These are phyloP conservation scores for Sarcophaga rosellei DNA, from an alignment of 2,888 invertebrate species.

Conservation along the genomic window DNA sequence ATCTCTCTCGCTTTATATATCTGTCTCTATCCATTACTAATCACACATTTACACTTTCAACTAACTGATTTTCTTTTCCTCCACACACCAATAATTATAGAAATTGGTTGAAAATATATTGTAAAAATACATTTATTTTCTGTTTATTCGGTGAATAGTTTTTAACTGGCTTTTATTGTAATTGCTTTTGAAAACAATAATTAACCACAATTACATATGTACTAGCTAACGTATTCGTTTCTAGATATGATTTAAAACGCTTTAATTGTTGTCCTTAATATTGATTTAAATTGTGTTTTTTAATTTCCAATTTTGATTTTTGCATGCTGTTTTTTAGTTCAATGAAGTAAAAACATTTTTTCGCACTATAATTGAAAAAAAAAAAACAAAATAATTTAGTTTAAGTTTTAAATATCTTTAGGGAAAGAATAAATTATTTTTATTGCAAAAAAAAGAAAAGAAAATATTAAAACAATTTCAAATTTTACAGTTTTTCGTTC, in stretches of 20 bases:
- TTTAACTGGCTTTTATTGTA: conserved; percentile 34
- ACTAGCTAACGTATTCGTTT: not conserved
- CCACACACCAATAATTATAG: conserved; percentile 9
- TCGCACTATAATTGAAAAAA: conserved; percentile 27
- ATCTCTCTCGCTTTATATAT: not conserved
- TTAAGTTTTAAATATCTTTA: not conserved
- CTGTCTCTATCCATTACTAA: conserved; percentile 17
- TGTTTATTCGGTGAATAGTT: not conserved
- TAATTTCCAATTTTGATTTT: conserved; percentile 60
- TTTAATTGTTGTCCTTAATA: conserved; percentile 63
- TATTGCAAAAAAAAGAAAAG: not conserved
- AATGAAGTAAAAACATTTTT: conserved; percentile 11
- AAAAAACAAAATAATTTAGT: not conserved
- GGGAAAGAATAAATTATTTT: conserved; percentile 11
- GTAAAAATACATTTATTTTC: not conserved
- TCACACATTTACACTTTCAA: conserved; percentile 5
- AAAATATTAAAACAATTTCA: conserved; percentile 15
- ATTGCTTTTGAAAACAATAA: conserved; percentile 52
- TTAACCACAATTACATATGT: not conserved
- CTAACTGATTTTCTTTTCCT: not conserved
- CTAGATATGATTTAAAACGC: conserved; percentile 20
- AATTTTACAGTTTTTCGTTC: conserved; percentile 97
- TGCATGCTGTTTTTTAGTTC: conserved; percentile 54
- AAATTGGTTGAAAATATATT: not conserved
- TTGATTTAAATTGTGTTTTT: conserved; percentile 70